Conservation (phyloP, 2,888 invertebrate species). For the Pammene fasciana region DNA sequence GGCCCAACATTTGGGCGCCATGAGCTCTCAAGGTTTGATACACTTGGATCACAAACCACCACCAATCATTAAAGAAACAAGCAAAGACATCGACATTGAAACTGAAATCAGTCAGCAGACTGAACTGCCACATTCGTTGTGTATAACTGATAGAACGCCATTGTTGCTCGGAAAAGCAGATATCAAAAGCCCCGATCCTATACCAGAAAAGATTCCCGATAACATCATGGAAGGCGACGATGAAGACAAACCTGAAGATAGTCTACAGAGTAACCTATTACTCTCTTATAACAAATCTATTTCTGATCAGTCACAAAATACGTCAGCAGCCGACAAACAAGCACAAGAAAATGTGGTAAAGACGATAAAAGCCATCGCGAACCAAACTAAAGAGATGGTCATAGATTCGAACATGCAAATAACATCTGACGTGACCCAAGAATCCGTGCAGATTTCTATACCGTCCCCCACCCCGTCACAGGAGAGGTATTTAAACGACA, state of each 20-base stretch:
- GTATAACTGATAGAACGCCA: conserved; percentile 70
- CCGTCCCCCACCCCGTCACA: conserved; percentile 86
- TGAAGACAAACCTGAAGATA: conserved; percentile 76
- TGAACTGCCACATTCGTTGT: conserved; percentile 73
- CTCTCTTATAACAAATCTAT: conserved; percentile 66
- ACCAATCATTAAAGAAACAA: conserved; percentile 58
- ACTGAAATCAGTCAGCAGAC: conserved; percentile 79
- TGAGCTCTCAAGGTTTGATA: conserved; percentile 52
- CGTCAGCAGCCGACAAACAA: conserved; percentile 55
- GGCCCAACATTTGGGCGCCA: conserved; percentile 55
- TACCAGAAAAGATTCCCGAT: conserved; percentile 80
- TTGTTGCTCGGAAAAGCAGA: conserved; percentile 76
- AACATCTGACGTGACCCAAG: conserved; percentile 82
- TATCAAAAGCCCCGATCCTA: conserved; percentile 78
- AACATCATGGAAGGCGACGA: conserved; percentile 79
- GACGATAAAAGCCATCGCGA: conserved; percentile 81
- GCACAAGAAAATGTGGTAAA: conserved; percentile 74
- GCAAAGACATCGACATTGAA: conserved; percentile 78
- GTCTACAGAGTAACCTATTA: conserved; percentile 62
- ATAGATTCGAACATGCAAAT: conserved; percentile 83
- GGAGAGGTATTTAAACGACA: conserved; percentile 85
- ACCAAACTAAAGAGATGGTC: conserved; percentile 82
- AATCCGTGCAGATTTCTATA: conserved; percentile 86
- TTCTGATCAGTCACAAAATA: conserved; percentile 56
- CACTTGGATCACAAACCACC: conserved; percentile 59